These are phyloP conservation scores for Campaea margaritaria DNA, from an alignment of 2,888 invertebrate genomes.

Conservation along the genomic window DNA sequence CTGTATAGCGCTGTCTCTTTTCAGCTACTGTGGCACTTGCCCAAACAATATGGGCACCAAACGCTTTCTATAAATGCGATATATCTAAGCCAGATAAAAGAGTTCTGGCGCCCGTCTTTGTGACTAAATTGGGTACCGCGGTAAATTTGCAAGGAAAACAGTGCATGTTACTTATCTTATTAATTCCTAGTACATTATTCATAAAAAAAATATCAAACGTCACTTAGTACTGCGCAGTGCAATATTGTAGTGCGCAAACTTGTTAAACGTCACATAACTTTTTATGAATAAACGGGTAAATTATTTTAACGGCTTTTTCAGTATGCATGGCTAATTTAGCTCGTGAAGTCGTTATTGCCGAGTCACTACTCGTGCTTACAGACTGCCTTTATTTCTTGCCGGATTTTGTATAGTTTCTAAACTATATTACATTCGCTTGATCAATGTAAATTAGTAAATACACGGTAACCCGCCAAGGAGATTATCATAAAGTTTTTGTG, in stretches of 20 bases:
- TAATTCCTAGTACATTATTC: neutral
- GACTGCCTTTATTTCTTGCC: conserved; percentile 29
- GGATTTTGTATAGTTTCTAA: conserved; percentile 45
- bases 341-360: neutral
- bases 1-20: neutral
- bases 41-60: neutral
- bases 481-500: conserved; percentile 49
- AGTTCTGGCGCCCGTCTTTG: neutral
- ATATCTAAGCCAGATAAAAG: neutral
- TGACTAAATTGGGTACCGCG: neutral
- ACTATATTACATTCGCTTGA: conserved; percentile 64
- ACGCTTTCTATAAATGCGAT: neutral
- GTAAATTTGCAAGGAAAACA: neutral
- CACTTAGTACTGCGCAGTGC: no score
- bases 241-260: no score
- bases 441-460: conserved; percentile 72
- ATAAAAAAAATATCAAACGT: no score
- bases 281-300: no score
- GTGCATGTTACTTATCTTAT: neutral
- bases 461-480: conserved; percentile 66
- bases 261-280: no score
- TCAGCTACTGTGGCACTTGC: neutral
- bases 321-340: neutral
- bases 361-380: neutral
- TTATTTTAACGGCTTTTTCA: neutral